These are phyloP conservation scores for Lithobates sylvaticus DNA, from an alignment of 2,797 vertebrate species.

Conservation along the genomic window DNA sequence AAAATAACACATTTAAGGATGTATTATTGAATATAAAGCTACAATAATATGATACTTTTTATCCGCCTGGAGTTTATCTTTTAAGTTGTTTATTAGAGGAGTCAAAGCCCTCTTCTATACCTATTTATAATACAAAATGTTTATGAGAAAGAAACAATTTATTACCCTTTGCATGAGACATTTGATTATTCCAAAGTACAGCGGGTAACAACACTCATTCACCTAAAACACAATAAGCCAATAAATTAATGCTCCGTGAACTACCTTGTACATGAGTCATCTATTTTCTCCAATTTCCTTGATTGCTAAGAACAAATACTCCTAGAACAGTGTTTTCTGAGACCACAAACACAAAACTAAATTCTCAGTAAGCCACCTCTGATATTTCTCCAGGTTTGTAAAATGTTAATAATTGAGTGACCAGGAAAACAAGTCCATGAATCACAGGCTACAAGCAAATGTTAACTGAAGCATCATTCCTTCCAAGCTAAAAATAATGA, in stretches of 20 bases:
- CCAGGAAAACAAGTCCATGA: slow-evolving; percentile 19
- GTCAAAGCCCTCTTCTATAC: neutral
- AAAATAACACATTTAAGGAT: too few relatives aligned
- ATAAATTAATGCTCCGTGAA: neutral
- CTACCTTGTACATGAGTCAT: slow-evolving; percentile 3
- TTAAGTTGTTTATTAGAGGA: neutral
- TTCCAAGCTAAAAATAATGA: slow-evolving; percentile 11
- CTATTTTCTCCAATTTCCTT: slow-evolving; percentile 52
- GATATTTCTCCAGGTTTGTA: neutral
- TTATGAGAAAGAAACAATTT: neutral
- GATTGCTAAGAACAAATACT: neutral
- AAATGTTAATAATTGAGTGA: slow-evolving; percentile 21
- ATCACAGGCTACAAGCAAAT: slow-evolving; percentile 8
- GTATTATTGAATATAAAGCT: too few relatives aligned
- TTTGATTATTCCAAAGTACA: slow-evolving; percentile 40
- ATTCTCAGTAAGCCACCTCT: neutral
- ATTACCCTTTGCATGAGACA: slow-evolving; percentile 14
- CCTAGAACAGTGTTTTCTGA: neutral
- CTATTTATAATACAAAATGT: neutral
- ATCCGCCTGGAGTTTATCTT: too few relatives aligned
- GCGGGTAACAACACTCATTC: slow-evolving; percentile 51
- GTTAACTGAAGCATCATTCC: slow-evolving; percentile 36
- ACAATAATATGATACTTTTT: too few relatives aligned
- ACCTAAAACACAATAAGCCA: neutral
- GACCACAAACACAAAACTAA: neutral